Percentiles rank a stretch among this genome's conserved stretches.
Evolutionary conservation across 2,888 invertebrate species (phyloP).

Genomic region (Nemotelus pantherinus): DNA sequence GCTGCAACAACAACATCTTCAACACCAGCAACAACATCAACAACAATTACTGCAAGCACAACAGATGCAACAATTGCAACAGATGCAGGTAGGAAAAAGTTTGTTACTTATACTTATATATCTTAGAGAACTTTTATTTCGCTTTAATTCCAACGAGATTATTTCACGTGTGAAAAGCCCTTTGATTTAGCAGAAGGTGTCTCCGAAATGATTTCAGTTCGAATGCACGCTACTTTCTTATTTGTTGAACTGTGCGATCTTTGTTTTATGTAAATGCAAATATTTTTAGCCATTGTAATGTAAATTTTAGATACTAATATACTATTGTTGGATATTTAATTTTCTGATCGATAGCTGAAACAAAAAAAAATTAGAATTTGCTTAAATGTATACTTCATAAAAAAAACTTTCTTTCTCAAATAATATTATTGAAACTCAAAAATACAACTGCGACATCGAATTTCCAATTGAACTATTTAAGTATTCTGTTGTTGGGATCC

Average conservation of each 20-base stretch:
- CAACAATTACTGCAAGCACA: conserved; percentile 63
- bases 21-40: conserved; percentile 65
- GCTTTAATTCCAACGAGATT: too few species aligned
- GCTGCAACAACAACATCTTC: conserved; percentile 60
- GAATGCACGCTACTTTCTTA: conserved; percentile 31
- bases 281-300: conserved; percentile 25
- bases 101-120: background rate
- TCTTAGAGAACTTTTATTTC: background rate
- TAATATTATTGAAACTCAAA: too few species aligned
- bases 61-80: conserved; percentile 65
- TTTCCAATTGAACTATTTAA: too few species aligned
- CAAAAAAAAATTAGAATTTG: too few species aligned
- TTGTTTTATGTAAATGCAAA: conserved; percentile 45
- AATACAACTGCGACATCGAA: too few species aligned
- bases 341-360: too few species aligned
- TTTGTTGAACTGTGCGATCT: background rate
- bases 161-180: too few species aligned
- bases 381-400: too few species aligned
- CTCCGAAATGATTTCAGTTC: background rate
- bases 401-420: too few species aligned
- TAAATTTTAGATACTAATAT: background rate
- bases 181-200: background rate
- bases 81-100: conserved; percentile 69
- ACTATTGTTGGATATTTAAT: too few species aligned
- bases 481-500: too few species aligned